A percentile compares a stretch with the other conserved stretches of the same genome.
These are phyloP conservation scores for Psilopogon haemacephalus DNA, from an alignment of 2,113 vertebrate genomes.

Conservation along the genomic window DNA sequence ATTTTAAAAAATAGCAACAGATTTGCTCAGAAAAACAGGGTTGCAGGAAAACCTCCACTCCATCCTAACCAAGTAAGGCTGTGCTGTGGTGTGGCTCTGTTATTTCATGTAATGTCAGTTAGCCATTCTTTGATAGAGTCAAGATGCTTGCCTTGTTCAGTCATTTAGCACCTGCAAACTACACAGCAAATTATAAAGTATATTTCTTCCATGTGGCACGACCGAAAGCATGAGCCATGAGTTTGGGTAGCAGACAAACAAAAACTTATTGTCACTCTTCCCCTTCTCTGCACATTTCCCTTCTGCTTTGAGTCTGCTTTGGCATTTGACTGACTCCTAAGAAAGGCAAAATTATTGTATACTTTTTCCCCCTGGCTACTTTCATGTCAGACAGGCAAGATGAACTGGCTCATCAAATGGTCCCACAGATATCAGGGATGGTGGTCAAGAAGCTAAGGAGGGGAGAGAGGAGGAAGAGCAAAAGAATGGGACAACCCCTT, in stretches of 20 bases:
- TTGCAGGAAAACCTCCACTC: accelerated
- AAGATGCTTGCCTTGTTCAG: not conserved
- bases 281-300: not conserved
- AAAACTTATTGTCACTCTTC: not conserved
- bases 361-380: not conserved
- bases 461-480: not conserved
- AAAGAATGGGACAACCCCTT: not conserved
- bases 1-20: not conserved
- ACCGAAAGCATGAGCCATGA: not conserved
- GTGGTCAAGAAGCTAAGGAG: accelerated
- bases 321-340: not conserved
- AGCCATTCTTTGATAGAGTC: not conserved
- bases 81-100: accelerated
- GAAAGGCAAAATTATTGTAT: not conserved
- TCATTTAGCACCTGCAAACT: not conserved
- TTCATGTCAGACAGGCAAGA: not conserved
- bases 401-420: not conserved
- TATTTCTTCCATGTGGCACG: not conserved
- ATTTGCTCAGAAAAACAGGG: not conserved
- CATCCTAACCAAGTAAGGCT: not conserved
- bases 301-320: not conserved
- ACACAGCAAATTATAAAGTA: not conserved
- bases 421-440: accelerated
- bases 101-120: not conserved
- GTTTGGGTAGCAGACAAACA: not conserved